phyloP scores from a whole-genome alignment of 1,140 invertebrate genomes.

The Sycobia sp. region DNA sequence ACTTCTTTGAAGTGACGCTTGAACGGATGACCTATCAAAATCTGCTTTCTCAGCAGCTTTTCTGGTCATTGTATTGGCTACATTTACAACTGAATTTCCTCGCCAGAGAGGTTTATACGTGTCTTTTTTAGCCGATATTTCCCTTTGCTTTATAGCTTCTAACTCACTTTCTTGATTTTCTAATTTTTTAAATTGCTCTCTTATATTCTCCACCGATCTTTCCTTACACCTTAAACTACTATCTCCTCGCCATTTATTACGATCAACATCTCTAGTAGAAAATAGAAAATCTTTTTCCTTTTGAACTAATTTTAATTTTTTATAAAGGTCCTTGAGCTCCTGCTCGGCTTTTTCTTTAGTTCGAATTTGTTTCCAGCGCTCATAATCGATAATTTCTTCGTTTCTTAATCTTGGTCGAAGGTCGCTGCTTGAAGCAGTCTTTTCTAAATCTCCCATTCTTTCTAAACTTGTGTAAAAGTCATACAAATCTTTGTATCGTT shows the following conservation, averaged over 20 bases:
- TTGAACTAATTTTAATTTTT: slow-evolving; percentile 78
- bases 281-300: slow-evolving; percentile 85
- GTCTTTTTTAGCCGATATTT: slow-evolving; percentile 66
- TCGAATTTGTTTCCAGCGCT: slow-evolving; percentile 81
- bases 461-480: slow-evolving; percentile 87
- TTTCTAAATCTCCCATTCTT: slow-evolving; percentile 81
- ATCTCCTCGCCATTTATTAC: slow-evolving; percentile 76
- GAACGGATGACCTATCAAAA: slow-evolving; percentile 41
- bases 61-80: slow-evolving; percentile 71
- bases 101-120: slow-evolving; percentile 82
- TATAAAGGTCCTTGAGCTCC: slow-evolving; percentile 78
- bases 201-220: slow-evolving; percentile 84
- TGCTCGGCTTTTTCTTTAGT: slow-evolving; percentile 80
- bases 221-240: slow-evolving; percentile 80
- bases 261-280: slow-evolving; percentile 72
- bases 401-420: slow-evolving; percentile 72
- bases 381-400: slow-evolving; percentile 84
- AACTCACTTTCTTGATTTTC: slow-evolving; percentile 59
- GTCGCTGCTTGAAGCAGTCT: slow-evolving; percentile 72
- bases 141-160: slow-evolving; percentile 54
- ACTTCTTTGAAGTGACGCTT: slow-evolving; percentile 55
- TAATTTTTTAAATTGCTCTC: slow-evolving; percentile 71
- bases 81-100: slow-evolving; percentile 77
- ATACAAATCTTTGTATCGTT: slow-evolving; percentile 83
- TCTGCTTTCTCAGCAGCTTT: slow-evolving; percentile 50